These are phyloP conservation scores for Lepus europaeus DNA, from an alignment of 2,113 vertebrate species.

Conservation along the genomic window DNA sequence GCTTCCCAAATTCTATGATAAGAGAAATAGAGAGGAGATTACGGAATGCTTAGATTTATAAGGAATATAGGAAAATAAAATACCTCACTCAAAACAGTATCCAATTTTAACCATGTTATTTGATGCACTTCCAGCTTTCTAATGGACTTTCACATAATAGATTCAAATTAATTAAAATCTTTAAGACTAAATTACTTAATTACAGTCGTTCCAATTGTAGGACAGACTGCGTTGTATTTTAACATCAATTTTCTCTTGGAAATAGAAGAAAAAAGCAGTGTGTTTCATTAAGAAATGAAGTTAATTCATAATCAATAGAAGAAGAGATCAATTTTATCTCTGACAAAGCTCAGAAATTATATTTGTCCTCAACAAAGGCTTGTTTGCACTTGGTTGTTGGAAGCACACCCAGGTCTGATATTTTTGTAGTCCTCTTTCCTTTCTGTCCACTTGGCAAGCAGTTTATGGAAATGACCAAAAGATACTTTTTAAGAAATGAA, in stretches of 20 bases:
- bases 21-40: not conserved
- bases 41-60: not conserved
- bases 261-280: conserved; percentile 44
- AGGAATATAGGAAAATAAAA: conserved; percentile 47
- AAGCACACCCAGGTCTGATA: not conserved
- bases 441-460: conserved; percentile 54
- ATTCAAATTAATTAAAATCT: conserved; percentile 68
- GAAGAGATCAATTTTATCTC: conserved; percentile 58
- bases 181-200: conserved; percentile 58
- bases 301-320: conserved; percentile 80
- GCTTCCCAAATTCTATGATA: not conserved
- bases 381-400: not conserved
- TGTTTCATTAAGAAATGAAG: conserved; percentile 83
- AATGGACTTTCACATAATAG: conserved; percentile 38
- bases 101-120: conserved; percentile 39
- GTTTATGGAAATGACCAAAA: not conserved
- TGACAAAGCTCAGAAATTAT: conserved; percentile 61
- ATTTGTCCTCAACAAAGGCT: not conserved
- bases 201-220: not conserved
- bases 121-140: conserved; percentile 16
- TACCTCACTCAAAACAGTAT: not conserved
- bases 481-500: conserved; percentile 8
- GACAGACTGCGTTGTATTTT: conserved; percentile 54
- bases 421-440: conserved; percentile 53
- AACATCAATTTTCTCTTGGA: conserved; percentile 57